These are phyloP conservation scores for Euproctis similis DNA, from an alignment of 2,888 invertebrate genomes.

Conservation along the genomic window DNA sequence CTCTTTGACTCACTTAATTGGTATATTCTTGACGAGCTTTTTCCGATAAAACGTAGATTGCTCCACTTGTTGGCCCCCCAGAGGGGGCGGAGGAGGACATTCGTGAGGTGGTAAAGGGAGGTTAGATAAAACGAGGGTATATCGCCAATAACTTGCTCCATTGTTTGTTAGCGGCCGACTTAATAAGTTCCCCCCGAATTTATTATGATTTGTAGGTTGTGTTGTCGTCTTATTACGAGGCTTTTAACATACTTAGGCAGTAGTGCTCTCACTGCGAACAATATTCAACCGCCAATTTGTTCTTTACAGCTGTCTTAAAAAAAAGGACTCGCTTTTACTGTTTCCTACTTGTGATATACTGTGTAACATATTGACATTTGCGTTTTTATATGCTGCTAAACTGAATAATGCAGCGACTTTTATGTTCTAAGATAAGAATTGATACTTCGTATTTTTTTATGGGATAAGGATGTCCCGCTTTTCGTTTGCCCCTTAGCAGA, in stretches of 20 bases:
- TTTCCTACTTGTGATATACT: conserved; percentile 28
- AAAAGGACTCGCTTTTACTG: conserved; percentile 26
- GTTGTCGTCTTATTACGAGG: conserved; percentile 63
- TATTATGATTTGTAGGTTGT: conserved; percentile 71
- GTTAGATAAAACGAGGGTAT: conserved; percentile 65
- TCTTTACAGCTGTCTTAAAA: conserved; percentile 40
- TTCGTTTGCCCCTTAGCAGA: no score
- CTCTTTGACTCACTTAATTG: conserved; percentile 56
- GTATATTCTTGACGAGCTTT: conserved; percentile 64
- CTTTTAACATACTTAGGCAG: conserved; percentile 48
- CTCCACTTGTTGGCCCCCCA: conserved; percentile 48
- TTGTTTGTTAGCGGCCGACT: conserved; percentile 72
- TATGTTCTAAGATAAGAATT: conserved; percentile 22
- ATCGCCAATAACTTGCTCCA: conserved; percentile 71
- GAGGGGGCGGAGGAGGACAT: conserved; percentile 29
- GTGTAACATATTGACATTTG: conserved; percentile 25
- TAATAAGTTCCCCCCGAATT: conserved; percentile 72
- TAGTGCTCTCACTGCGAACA: conserved; percentile 33
- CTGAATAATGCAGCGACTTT: conserved; percentile 28
- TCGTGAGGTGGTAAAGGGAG: conserved; percentile 28
- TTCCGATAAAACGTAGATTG: conserved; percentile 66
- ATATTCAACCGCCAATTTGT: conserved; percentile 35
- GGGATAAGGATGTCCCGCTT: no score
- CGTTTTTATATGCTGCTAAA: conserved; percentile 28
- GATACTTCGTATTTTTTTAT: no score